Base-by-base conservation (phyloP, 1,140 invertebrate species). In the Spodoptera frugiperda region DNA sequence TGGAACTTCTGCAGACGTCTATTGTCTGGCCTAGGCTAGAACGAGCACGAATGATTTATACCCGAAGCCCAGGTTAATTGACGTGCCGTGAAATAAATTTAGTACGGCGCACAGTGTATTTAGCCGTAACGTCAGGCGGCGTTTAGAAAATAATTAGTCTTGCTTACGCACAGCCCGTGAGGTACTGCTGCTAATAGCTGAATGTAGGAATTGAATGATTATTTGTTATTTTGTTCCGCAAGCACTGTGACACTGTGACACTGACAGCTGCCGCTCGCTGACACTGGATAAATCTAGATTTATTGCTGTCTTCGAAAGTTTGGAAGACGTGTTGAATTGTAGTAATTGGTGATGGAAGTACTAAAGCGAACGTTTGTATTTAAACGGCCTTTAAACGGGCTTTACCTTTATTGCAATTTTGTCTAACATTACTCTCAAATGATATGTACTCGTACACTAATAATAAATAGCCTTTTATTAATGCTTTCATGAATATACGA, bases 121-220 rank as follows among this genome's bases (percentile, higher is more conserved):
- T 65, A 75, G 65, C 65, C 55, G 73, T 53, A 54, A 55, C 63
- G 76, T 77, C 76, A 63, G 30, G 30, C 25, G 76, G 76, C 63
- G 67, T 71, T 77, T 71, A 77, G 76, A 67, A 77, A 77, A 77
- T 77, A 77, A 77, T 77, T 71, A 77, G 65, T 71, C 63, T 71
- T 71, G 33, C 19, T 53, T 39, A 44, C 46, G 21, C 49, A 17
- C 63, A 19, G 15, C 15, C 33, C 44, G 57, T 30, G 63, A 39
- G 39, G 63, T 10, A 67, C 44, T 21, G 63, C 63, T 44, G n/a
- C 61, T 67, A 67, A 67, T 67, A 25, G 63, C n/a, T 21, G 11
- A 11, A 68, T 17, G 19, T 67, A 15, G 54, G 63, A 48, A 48
- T 25, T 25, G 61, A 65, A 39, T 65, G 63, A 25, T 67, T 33